Base-by-base conservation (phyloP, 2,888 invertebrate species). In the Lymantria dispar region DNA sequence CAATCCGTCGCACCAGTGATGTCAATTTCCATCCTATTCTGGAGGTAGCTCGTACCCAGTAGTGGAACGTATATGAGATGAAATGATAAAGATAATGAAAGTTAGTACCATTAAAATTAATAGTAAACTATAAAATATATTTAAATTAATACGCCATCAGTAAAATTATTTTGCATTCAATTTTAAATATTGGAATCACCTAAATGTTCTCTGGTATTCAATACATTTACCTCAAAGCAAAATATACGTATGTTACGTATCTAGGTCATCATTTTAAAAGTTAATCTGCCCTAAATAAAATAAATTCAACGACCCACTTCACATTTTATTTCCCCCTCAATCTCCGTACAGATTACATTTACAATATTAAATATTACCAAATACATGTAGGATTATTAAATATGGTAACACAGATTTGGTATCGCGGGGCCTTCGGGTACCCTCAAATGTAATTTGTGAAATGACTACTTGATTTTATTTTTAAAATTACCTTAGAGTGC, bases 401-500 rank as follows among this genome's bases (percentile, higher is more conserved):
- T 61, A 52, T 57, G 58, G 70, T 64, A 71, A 80, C 69, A 68
- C 69, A 76, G 72, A 80, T 83, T 80, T 74, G 75, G 79, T 79
- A 75, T 68, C 52, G 29, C 46, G 41, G 53, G 59, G 58, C 54
- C 60, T 52, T 58, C 56, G 62, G 62, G 49, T 52, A 56, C 60
- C 66, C 70, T 61, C 72, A 62, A 73, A 80, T 77, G 80, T 76
- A 78, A 80, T 82, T 81, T 81, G 74, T 75, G 70, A 77, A 80
- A 82, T 80, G 76, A 79, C 75, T 79, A 77, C 76, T 79, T 78
- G 78, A 81, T 80, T 81, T 78, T 67, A 73, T 76, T 78, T 76
- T 74, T 70, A 72, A 73, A 77, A 78, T 75, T 22, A 22, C 22
- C 22, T 22, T 22, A 22, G 22, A 22, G 22, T 22, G 22, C 22